These are phyloP conservation scores for Schizotus pectinicornis DNA, from an alignment of 2,888 invertebrate genomes.

Conservation along the genomic window DNA sequence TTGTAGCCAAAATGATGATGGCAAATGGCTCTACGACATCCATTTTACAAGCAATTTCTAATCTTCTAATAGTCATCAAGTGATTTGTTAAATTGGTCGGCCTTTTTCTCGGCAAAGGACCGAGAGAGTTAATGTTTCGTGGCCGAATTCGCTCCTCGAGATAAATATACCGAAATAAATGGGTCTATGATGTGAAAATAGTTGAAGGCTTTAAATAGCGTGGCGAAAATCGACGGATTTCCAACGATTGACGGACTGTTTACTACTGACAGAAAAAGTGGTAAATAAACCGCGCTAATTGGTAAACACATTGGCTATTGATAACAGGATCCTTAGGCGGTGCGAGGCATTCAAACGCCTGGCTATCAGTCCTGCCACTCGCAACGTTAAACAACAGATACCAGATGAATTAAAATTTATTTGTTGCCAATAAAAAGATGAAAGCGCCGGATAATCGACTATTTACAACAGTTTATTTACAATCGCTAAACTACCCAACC, in stretches of 20 bases:
- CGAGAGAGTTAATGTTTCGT: slow-evolving; percentile 30
- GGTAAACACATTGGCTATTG: neutral
- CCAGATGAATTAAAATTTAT: slow-evolving; percentile 1
- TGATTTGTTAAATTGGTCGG: slow-evolving; percentile 52
- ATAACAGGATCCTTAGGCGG: neutral
- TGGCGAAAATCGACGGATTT: neutral
- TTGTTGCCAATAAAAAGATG: slow-evolving; percentile 18
- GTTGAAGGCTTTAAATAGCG: slow-evolving; percentile 9
- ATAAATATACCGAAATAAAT: slow-evolving; percentile 17
- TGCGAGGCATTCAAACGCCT: neutral
- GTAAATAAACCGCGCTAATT: neutral
- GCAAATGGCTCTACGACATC: slow-evolving; percentile 53
- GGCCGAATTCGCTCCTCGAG: slow-evolving; percentile 3
- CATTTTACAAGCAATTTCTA: slow-evolving; percentile 54
- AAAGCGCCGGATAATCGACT: neutral
- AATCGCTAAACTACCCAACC: no score
- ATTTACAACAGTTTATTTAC: no score
- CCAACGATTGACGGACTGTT: neutral
- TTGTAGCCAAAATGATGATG: slow-evolving; percentile 54
- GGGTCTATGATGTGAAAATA: slow-evolving; percentile 9
- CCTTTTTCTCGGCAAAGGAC: slow-evolving; percentile 28
- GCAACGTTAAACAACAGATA: neutral
- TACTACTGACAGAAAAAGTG: neutral
- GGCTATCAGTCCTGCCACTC: neutral
- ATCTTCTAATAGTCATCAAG: slow-evolving; percentile 54